Conservation (phyloP, 2,113 vertebrate species). For the Misgurnus anguillicaudatus region DNA sequence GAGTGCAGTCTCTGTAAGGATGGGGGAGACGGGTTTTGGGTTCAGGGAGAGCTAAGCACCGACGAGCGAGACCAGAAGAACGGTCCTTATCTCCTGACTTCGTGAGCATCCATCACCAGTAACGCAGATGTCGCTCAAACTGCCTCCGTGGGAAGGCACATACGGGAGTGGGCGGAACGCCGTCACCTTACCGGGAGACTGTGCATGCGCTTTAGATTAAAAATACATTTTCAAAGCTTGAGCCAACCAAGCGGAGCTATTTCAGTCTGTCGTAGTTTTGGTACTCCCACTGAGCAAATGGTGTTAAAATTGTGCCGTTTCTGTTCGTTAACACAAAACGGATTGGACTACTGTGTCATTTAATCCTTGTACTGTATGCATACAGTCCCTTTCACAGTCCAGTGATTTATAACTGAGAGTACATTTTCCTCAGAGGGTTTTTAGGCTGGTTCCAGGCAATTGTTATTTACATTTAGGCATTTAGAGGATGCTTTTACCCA, state of each 20-base stretch:
- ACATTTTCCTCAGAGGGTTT: too few relatives aligned
- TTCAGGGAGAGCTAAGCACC: not conserved
- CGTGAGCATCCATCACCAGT: constrained; percentile 8
- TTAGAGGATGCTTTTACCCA: too few relatives aligned
- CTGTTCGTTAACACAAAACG: not conserved
- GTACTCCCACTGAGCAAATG: constrained; percentile 10
- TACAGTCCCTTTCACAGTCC: too few relatives aligned
- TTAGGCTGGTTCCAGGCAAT: too few relatives aligned
- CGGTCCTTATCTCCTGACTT: constrained; percentile 30
- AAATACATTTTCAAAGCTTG: not conserved
- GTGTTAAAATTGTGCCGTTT: not conserved
- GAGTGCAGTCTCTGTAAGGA: constrained; percentile 52
- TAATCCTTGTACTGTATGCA: not conserved
- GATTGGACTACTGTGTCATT: not conserved
- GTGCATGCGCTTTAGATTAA: not conserved
- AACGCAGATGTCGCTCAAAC: constrained; percentile 34
- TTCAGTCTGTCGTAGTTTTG: constrained; percentile 10
- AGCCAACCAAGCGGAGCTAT: constrained; percentile 1
- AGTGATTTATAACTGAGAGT: too few relatives aligned
- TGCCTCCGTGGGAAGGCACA: not conserved
- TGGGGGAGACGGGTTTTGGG: constrained; percentile 15
- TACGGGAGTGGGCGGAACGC: not conserved
- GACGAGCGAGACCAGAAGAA: constrained; percentile 3
- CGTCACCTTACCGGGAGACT: constrained; percentile 6
- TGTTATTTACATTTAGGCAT: too few relatives aligned